Evolutionary conservation across 2,888 invertebrate genomes (phyloP).

Genomic region (Macropis europaea): DNA sequence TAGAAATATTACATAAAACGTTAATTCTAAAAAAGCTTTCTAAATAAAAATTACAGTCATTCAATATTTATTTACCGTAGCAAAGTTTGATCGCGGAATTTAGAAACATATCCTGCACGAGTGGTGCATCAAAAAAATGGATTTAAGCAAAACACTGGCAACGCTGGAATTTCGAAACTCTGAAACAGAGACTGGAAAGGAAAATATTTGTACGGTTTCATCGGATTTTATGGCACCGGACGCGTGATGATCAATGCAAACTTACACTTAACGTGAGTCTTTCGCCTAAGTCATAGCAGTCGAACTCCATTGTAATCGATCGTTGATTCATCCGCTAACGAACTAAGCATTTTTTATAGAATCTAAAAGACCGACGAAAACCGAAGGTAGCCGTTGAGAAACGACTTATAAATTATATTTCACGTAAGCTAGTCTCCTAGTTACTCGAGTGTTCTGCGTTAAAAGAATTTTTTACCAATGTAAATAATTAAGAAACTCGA

Average conservation of each 20-base stretch:
- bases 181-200: not conserved
- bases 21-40: no score
- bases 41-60: no score
- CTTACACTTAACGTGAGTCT: constrained; percentile 14
- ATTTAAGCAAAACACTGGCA: no score
- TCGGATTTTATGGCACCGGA: not conserved
- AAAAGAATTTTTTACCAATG: constrained; percentile 41
- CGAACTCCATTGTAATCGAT: constrained; percentile 11
- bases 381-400: not conserved
- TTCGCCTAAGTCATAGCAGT: constrained; percentile 24
- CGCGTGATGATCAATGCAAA: constrained; percentile 8
- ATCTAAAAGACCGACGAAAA: not conserved
- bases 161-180: not conserved
- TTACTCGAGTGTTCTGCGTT: constrained; percentile 4
- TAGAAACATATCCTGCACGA: no score
- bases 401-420: not conserved
- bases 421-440: not conserved
- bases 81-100: no score
- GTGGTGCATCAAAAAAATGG: no score
- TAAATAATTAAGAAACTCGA: constrained; percentile 24
- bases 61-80: no score
- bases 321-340: constrained; percentile 1
- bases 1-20: no score
- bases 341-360: constrained; percentile 39
- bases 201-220: not conserved